These are phyloP conservation scores for Hiodon alosoides DNA, from an alignment of 2,113 vertebrate species.

Conservation along the genomic window DNA sequence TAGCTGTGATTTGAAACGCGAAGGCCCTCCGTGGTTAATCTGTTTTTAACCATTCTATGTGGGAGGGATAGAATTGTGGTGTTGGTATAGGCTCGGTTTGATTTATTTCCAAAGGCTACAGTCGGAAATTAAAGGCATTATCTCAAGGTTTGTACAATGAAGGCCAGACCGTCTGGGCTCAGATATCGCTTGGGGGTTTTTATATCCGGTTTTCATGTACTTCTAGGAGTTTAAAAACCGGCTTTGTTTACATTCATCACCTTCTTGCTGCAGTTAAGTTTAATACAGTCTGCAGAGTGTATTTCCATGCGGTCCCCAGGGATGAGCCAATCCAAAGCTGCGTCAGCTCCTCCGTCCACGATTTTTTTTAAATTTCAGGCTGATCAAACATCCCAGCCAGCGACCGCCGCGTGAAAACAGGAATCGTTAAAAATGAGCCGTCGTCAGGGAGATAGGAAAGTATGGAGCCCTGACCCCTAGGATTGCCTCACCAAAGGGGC, in stretches of 20 bases:
- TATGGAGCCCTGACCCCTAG: background rate
- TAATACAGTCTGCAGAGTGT: background rate
- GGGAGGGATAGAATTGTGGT: slow-evolving; percentile 25
- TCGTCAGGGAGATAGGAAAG: slow-evolving; percentile 35
- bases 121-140: slow-evolving; percentile 36
- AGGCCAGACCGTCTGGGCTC: slow-evolving; percentile 22
- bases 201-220: slow-evolving; percentile 23
- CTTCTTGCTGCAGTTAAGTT: background rate
- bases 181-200: slow-evolving; percentile 27
- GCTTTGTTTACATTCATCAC: background rate
- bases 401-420: slow-evolving; percentile 13
- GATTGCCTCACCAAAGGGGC: background rate
- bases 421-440: slow-evolving; percentile 44
- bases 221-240: background rate
- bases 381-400: too few species aligned
- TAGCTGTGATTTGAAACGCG: slow-evolving; percentile 39
- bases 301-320: background rate
- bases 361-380: background rate
- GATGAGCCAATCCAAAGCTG: background rate
- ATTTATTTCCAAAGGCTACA: slow-evolving; percentile 34
- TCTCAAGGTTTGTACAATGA: slow-evolving; percentile 30
- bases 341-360: background rate
- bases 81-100: slow-evolving; percentile 20
- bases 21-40: slow-evolving; percentile 36
- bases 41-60: slow-evolving; percentile 27